These are phyloP conservation scores for Pelmatolapia mariae DNA, from an alignment of 2,113 vertebrate genomes.

Conservation along the genomic window DNA sequence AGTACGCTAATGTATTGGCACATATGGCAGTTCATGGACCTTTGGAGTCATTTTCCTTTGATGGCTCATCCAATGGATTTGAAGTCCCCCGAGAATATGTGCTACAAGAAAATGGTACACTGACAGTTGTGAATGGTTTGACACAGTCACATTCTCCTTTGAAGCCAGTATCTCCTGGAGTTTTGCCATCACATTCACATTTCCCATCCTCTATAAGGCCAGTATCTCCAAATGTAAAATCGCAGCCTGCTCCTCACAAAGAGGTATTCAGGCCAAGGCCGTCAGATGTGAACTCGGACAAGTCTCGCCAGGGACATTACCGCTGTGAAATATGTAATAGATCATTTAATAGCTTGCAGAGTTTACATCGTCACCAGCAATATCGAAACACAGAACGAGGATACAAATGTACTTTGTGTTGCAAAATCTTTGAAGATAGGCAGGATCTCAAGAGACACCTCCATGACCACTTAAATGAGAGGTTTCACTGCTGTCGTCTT, in stretches of 20 bases:
- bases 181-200: slow-evolving; percentile 48
- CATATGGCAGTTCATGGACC: slow-evolving; percentile 74
- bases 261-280: slow-evolving; percentile 29
- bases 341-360: slow-evolving; percentile 64
- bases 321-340: slow-evolving; percentile 72
- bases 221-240: slow-evolving; percentile 23
- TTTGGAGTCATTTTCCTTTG: slow-evolving; percentile 66
- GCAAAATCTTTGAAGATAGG: slow-evolving; percentile 64
- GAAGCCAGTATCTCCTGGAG: slow-evolving; percentile 53
- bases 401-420: slow-evolving; percentile 75
- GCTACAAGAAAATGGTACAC: slow-evolving; percentile 76
- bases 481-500: slow-evolving; percentile 66
- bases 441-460: slow-evolving; percentile 67
- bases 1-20: slow-evolving; percentile 63
- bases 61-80: slow-evolving; percentile 67
- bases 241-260: background rate
- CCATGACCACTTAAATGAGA: slow-evolving; percentile 63
- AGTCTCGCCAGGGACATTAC: slow-evolving; percentile 37
- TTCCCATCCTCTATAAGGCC: slow-evolving; percentile 22
- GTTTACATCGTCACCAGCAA: slow-evolving; percentile 72
- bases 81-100: slow-evolving; percentile 72
- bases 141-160: slow-evolving; percentile 38
- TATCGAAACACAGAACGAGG: slow-evolving; percentile 70
- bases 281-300: slow-evolving; percentile 23
- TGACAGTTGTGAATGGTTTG: slow-evolving; percentile 66